Base-by-base conservation (phyloP, 2,113 vertebrate genomes). In the Menura novaehollandiae region DNA sequence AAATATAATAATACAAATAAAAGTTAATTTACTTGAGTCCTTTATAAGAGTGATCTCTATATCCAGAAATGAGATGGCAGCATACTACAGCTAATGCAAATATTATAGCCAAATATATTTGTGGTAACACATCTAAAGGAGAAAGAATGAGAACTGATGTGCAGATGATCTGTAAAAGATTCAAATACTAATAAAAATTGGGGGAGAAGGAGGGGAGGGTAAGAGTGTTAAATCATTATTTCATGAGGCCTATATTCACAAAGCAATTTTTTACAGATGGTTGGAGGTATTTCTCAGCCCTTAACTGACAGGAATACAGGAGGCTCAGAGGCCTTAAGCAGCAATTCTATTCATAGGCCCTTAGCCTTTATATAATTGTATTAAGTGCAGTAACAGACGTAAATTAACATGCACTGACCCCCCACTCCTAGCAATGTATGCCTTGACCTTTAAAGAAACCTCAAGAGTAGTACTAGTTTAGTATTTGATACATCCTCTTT, bases 301-400 rank as follows among this genome's bases (percentile, higher is more conserved):
- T 76, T 72, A 90, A 90, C 90, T 94, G 90, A 86, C 79, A 93
- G 68, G 79, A 80, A 91, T 86, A 90, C 56, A 75, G 85, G 83
- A 96, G 83, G 52, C 83, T 95, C 79, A 47, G 72, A 96, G 93
- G 95, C 95, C 95, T 97, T 85, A 53, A 96, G 91, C 90, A 96
- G 88, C 88, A 95, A 73, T 87, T 93, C 88, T 92, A 91, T 84
- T 94, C 91, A 78, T 15, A 95, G 95, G 91, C 93, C 89, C 87
- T 96, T 91, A 87, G 94, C 94, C 86, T 97, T 93, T 94, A 85
- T 80, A 79, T 95, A 93, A 97, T 80, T 93, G 58, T 66, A 94
- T 97, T 87, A 95, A 94, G 86, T 84, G 58, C 72, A 91, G 67
- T 88, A 93, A 92, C 66, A 91, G 71, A 93, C 15, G 14, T 86